Conservation (phyloP, 2,113 vertebrate species). For the Triplophysa dalaica region DNA sequence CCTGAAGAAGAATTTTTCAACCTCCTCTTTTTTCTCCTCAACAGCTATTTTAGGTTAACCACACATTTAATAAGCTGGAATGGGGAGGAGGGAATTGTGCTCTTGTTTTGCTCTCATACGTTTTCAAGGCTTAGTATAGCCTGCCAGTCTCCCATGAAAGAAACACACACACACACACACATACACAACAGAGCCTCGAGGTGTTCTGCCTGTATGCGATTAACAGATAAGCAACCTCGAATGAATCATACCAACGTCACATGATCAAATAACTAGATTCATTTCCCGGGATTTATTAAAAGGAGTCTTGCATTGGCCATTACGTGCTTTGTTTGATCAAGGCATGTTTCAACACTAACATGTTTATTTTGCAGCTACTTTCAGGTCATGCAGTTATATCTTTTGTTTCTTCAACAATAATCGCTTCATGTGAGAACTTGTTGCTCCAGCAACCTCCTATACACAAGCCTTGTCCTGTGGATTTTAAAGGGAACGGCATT, state of each 20-base stretch:
- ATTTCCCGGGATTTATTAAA: constrained; percentile 9
- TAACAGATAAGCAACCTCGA: constrained; percentile 23
- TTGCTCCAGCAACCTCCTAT: constrained; percentile 38
- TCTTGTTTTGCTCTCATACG: constrained; percentile 41
- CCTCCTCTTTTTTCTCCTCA: constrained; percentile 51
- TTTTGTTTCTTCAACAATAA: constrained; percentile 40
- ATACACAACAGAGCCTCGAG: constrained; percentile 1
- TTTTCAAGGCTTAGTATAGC: constrained; percentile 40
- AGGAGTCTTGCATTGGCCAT: background rate
- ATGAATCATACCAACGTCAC: constrained; percentile 23
- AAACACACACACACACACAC: constrained; percentile 31
- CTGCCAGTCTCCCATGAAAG: constrained; percentile 48
- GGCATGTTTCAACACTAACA: background rate
- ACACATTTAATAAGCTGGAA: constrained; percentile 70
- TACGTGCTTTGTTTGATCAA: background rate
- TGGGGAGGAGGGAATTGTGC: constrained; percentile 48
- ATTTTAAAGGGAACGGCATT: constrained; percentile 13
- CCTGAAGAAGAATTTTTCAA: constrained; percentile 49
- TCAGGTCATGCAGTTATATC: constrained; percentile 22
- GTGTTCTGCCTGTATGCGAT: constrained; percentile 4
- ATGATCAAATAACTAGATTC: constrained; percentile 14
- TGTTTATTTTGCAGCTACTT: constrained; percentile 17
- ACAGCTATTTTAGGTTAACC: constrained; percentile 74
- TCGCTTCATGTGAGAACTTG: constrained; percentile 29
- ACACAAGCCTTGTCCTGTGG: constrained; percentile 39